Conservation (phyloP, 2,113 vertebrate species). For the Gallinago paraguaiae region DNA sequence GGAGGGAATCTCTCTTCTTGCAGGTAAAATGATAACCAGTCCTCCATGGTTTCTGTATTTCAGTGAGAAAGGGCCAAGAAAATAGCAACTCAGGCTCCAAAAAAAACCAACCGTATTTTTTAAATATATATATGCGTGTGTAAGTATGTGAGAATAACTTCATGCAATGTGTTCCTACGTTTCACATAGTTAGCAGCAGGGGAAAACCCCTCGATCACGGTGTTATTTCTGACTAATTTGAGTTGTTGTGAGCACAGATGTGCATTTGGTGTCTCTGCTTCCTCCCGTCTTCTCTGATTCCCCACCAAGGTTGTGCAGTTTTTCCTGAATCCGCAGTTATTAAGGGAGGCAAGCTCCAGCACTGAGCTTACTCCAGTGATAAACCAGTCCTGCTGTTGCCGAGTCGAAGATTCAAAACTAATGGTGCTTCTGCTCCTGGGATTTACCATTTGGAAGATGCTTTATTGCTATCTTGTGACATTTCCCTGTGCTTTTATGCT, state of each 20-base stretch:
- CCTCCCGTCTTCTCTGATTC: neutral
- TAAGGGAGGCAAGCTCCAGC: neutral
- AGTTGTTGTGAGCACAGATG: rapidly evolving
- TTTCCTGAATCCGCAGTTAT: neutral
- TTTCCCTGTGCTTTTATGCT: slow-evolving; percentile 39
- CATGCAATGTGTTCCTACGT: rapidly evolving
- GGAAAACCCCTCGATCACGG: rapidly evolving
- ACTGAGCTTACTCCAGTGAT: neutral
- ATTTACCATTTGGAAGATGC: slow-evolving; percentile 34
- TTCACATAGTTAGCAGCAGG: neutral
- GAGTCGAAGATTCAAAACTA: neutral
- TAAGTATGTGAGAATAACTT: neutral
- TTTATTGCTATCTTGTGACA: slow-evolving; percentile 49
- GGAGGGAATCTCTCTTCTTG: neutral
- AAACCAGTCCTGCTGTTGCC: neutral
- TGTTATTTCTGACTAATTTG: too few species aligned
- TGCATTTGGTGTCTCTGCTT: neutral
- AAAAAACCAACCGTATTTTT: neutral
- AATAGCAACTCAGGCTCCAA: neutral
- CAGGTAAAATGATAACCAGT: neutral
- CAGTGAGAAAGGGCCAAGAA: neutral
- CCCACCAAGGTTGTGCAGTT: neutral
- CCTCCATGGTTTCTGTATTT: neutral
- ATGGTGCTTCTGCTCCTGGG: neutral
- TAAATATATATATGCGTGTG: neutral